Conservation (phyloP, 2,797 vertebrate species). For the Tokudaia tokunoshimensis region DNA sequence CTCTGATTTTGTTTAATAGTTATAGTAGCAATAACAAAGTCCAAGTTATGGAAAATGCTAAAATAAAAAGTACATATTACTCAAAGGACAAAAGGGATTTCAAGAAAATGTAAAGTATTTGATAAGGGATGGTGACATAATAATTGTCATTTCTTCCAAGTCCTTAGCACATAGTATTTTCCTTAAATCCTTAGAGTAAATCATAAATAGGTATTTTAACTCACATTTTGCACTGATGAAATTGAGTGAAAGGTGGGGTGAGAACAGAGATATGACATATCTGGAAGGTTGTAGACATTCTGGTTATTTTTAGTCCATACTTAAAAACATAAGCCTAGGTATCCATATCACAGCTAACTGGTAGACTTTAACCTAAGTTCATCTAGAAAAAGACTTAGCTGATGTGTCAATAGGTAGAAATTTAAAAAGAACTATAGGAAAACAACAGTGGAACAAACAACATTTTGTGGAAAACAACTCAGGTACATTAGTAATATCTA, state of each 20-base stretch:
- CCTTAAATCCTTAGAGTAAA: slow-evolving; percentile 20
- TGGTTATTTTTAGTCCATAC: slow-evolving; percentile 17
- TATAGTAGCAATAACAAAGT: neutral
- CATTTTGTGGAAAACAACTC: neutral
- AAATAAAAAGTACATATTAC: neutral
- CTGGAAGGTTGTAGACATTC: neutral
- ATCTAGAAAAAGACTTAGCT: neutral
- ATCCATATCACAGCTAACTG: slow-evolving; percentile 18
- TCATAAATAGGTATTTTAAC: neutral
- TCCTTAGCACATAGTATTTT: neutral
- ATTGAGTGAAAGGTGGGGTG: neutral
- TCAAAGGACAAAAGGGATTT: neutral
- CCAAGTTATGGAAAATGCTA: neutral
- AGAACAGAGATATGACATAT: neutral
- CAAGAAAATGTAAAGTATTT: slow-evolving; percentile 8
- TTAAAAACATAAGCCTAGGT: neutral
- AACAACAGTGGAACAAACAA: slow-evolving; percentile 21
- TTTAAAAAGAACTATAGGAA: slow-evolving; percentile 15
- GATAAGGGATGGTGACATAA: neutral
- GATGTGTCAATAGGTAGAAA: neutral
- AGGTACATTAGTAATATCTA: neutral
- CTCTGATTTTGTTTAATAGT: slow-evolving; percentile 27
- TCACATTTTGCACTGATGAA: neutral
- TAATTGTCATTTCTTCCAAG: slow-evolving; percentile 19
- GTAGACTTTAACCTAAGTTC: neutral